phyloP scores from a whole-genome alignment of 1,140 invertebrate genomes.

The Papilio helenus region DNA sequence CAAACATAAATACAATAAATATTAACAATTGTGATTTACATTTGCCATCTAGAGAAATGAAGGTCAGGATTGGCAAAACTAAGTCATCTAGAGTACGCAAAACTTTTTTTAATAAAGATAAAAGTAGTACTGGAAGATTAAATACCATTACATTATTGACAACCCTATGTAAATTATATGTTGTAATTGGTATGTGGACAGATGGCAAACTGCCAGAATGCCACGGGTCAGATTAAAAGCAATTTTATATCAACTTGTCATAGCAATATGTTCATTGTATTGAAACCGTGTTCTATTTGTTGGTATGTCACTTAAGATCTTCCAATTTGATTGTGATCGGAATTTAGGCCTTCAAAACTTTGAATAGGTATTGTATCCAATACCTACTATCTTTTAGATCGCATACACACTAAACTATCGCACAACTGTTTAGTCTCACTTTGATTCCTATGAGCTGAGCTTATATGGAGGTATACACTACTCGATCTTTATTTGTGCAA shows the following conservation, averaged over 20 bases:
- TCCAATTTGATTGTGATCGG: neutral
- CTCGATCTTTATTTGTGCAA: too few species aligned
- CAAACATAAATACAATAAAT: slow-evolving; percentile 20
- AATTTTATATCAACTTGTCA: slow-evolving; percentile 28
- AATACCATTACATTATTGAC: neutral
- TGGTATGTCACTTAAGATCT: neutral
- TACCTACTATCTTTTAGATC: neutral
- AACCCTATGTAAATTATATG: neutral
- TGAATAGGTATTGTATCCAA: neutral
- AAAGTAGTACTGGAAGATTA: neutral
- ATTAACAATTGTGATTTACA: neutral
- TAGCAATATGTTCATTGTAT: slow-evolving; percentile 9
- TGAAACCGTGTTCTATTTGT: neutral
- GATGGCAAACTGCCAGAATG: neutral
- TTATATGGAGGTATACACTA: too few species aligned
- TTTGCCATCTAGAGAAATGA: neutral
- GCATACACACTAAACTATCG: too few species aligned
- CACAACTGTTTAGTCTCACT: too few species aligned
- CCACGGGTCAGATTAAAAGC: slow-evolving; percentile 4
- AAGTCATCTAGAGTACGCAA: neutral
- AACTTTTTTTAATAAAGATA: neutral
- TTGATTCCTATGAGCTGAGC: too few species aligned
- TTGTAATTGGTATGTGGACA: slow-evolving; percentile 20
- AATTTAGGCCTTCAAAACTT: neutral
- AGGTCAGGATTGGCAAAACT: neutral